A percentile compares a stretch with the other conserved stretches of the same genome.
Conservation (phyloP, 2,797 vertebrate species). For the Sparidentex hasta region DNA sequence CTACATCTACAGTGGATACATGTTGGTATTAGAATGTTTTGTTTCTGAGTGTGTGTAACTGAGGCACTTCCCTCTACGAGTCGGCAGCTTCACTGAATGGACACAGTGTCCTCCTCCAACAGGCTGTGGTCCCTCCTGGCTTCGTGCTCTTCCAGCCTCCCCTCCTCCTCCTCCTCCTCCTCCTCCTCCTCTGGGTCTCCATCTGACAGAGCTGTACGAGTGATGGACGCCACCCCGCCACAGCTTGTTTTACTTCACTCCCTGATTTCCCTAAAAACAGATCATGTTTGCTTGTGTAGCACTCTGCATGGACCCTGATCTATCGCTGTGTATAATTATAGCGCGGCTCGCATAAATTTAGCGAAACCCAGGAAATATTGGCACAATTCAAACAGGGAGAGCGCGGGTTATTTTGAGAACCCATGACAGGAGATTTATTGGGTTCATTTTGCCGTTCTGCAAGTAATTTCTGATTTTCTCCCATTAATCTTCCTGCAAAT, state of each 20-base stretch:
- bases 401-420: slow-evolving; percentile 31
- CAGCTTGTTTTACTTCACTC: slow-evolving; percentile 41
- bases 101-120: slow-evolving; percentile 37
- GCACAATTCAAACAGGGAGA: slow-evolving; percentile 21
- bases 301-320: slow-evolving; percentile 22
- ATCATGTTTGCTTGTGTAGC: slow-evolving; percentile 51
- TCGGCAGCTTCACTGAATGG: slow-evolving; percentile 15
- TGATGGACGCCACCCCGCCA: slow-evolving; percentile 31
- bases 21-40: too few species aligned
- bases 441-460: slow-evolving; percentile 39
- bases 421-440: slow-evolving; percentile 22
- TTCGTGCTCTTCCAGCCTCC: slow-evolving; percentile 12
- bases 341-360: slow-evolving; percentile 29
- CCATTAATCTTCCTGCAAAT: slow-evolving; percentile 26
- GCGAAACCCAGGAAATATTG: slow-evolving; percentile 34
- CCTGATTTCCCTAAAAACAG: slow-evolving; percentile 39
- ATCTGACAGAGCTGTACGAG: slow-evolving; percentile 43
- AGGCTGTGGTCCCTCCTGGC: slow-evolving; percentile 8
- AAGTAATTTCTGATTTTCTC: slow-evolving; percentile 34
- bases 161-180: slow-evolving; percentile 2
- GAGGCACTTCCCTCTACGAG: slow-evolving; percentile 21
- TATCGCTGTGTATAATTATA: slow-evolving; percentile 48
- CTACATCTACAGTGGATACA: neutral
- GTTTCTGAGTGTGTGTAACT: slow-evolving; percentile 27
- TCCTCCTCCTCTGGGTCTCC: slow-evolving; percentile 30